Evolutionary conservation across 2,113 vertebrate species (phyloP).

Genomic region (Phrynosoma platyrhinos): DNA sequence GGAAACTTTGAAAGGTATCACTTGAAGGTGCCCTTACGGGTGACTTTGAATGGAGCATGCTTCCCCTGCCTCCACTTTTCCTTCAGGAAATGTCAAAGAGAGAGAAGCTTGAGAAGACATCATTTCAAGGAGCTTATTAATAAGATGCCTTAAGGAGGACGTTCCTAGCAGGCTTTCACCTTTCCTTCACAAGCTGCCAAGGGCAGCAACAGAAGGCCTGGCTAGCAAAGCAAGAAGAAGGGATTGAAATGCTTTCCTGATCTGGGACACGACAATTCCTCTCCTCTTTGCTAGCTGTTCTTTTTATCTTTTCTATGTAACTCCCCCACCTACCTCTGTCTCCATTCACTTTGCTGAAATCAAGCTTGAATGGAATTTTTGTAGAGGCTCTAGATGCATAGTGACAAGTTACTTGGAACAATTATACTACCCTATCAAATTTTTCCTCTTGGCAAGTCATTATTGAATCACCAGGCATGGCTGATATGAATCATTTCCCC

Average conservation of each 20-base stretch:
- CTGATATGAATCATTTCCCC: slow-evolving; percentile 21
- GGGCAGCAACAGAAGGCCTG: not conserved
- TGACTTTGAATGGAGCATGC: too few relatives aligned
- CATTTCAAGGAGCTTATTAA: too few relatives aligned
- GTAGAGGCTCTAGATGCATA: not conserved
- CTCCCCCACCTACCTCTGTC: not conserved
- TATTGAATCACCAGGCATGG: not conserved
- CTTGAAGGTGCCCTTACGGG: not conserved
- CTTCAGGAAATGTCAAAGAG: too few relatives aligned
- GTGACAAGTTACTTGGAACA: slow-evolving; percentile 16
- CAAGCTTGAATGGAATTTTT: not conserved
- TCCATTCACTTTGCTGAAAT: not conserved
- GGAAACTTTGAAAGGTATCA: not conserved
- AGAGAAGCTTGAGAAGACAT: too few relatives aligned
- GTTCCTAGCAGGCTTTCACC: not conserved
- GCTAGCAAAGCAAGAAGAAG: too few relatives aligned
- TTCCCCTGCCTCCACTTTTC: too few relatives aligned
- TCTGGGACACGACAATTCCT: too few relatives aligned
- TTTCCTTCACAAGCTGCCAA: not conserved
- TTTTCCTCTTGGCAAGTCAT: slow-evolving; percentile 5
- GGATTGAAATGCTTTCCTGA: too few relatives aligned
- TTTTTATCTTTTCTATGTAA: not conserved
- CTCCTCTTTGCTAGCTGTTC: not conserved
- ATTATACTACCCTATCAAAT: not conserved
- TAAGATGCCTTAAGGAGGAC: not conserved